Evolutionary conservation across 2,888 invertebrate species (phyloP).

Genomic region (Druceiella hillmani): DNA sequence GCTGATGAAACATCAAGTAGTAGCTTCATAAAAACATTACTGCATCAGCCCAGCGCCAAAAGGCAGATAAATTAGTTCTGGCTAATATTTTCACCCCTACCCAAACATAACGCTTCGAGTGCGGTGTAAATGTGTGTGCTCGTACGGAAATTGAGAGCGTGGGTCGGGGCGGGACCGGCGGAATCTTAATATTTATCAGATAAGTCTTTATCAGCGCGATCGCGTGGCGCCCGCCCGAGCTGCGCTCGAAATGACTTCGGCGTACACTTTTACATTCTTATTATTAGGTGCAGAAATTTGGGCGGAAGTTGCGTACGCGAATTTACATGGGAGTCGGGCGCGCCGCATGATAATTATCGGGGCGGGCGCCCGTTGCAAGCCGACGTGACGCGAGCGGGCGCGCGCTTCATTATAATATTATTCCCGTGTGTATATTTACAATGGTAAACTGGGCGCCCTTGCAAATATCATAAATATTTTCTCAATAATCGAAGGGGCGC

Average conservation of each 20-base stretch:
- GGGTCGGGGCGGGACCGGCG: neutral
- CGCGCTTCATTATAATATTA: no score
- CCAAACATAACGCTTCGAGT: conserved; percentile 44
- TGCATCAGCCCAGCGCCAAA: no score
- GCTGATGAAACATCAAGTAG: no score
- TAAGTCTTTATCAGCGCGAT: conserved; percentile 35
- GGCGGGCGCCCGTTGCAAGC: no score
- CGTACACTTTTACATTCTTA: conserved; percentile 37
- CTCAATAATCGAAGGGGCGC: no score
- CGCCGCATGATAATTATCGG: no score
- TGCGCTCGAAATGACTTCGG: conserved; percentile 12
- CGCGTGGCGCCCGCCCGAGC: conserved; percentile 26
- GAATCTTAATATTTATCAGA: conserved; percentile 38
- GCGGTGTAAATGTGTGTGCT: conserved; percentile 35
- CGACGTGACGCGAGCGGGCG: no score
- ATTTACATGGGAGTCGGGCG: no score
- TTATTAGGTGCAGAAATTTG: conserved; percentile 46
- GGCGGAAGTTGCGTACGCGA: conserved; percentile 32
- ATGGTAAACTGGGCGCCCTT: no score
- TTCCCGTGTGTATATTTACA: no score
- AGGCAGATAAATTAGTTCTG: conserved; percentile 46
- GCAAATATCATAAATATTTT: no score
- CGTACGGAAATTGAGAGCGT: conserved; percentile 44
- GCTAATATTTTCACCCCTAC: conserved; percentile 48
- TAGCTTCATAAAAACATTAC: no score